Base-by-base conservation (phyloP, 2,888 invertebrate genomes). In the Leptopilina myrica region DNA sequence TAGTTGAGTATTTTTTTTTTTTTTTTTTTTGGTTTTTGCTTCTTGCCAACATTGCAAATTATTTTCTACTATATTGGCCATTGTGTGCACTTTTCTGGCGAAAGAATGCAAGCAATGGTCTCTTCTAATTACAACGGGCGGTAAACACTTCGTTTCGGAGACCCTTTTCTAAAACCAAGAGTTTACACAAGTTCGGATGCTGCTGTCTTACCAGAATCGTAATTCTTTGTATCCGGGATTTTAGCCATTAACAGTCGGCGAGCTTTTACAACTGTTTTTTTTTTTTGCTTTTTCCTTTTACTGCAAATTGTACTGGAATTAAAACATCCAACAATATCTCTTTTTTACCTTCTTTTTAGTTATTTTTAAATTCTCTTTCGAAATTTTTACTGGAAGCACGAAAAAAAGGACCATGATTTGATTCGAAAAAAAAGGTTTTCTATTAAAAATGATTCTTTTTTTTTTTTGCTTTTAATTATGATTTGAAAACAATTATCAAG, bases 51-150 rank as follows among this genome's bases (percentile, higher is more conserved):
- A 8, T 43, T 49, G 12, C 49, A 49, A 11, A 49, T 49, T 49
- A 49, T 49, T 49, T 49, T 49, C 11, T 8, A 49, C 49, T 49
- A 4, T 49, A 49, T 49, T 49, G 49, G 49, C 49, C 49, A 66
- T 14, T 69, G 69, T 26, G 69, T 69, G 69, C n/a, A 69, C 69
- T 43, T 62, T 75, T 64, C 49, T 12, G 14, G 12, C 76, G 76
- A 77, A 73, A 75, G 75, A 81, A 73, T 73, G 77, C 78, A 80
- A 76, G 77, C 78, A 76, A 66, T 64, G 80, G 78, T 79, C 80
- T 81, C 79, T 83, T 79, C 78, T 80, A 81, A 83, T 83, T 83
- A 80, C 78, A 79, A 77, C 76, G 78, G 81, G 80, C 80, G 80
- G 83, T 79, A 83, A 83, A 83, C 79, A 81, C 78, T 78, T 67